These are phyloP conservation scores for Elanoides forficatus DNA, from an alignment of 2,113 vertebrate species.

Conservation along the genomic window DNA sequence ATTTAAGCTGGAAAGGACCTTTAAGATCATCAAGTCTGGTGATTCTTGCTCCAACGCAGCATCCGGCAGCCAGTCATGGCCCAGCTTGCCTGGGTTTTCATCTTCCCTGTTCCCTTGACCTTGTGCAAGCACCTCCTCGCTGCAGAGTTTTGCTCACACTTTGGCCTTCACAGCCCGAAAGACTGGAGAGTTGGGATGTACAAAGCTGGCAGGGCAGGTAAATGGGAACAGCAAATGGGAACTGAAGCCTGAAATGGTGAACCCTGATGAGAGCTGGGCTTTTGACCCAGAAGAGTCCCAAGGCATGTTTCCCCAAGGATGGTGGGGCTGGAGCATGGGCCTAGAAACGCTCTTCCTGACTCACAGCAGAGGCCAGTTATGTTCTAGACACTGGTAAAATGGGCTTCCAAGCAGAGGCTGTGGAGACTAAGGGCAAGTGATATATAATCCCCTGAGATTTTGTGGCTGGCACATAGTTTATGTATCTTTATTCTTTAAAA, in stretches of 20 bases:
- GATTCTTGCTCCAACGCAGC: not conserved
- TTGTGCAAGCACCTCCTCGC: not conserved
- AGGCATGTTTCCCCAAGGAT: not conserved
- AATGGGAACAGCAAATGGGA: not conserved
- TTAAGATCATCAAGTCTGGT: not conserved
- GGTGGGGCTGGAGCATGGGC: not conserved
- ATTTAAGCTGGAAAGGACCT: not conserved
- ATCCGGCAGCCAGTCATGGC: not conserved
- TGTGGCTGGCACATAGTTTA: not conserved
- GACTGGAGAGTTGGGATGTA: not conserved
- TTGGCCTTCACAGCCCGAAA: not conserved
- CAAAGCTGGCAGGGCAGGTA: not conserved
- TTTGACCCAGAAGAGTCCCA: accelerated
- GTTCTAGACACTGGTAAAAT: not conserved
- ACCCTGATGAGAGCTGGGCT: not conserved
- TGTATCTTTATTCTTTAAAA: not conserved
- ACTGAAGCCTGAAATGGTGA: not conserved
- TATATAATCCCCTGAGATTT: not conserved
- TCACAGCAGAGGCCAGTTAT: not conserved
- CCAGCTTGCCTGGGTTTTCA: not conserved
- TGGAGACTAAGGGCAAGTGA: not conserved
- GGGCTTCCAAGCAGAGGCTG: not conserved
- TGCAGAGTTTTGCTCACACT: not conserved
- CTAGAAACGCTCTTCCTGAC: not conserved
- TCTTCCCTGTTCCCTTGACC: not conserved